Percentiles rank a stretch among this genome's conserved stretches.
phyloP scores from a whole-genome alignment of 1,140 invertebrate genomes.

The Drosophila eugracilis region DNA sequence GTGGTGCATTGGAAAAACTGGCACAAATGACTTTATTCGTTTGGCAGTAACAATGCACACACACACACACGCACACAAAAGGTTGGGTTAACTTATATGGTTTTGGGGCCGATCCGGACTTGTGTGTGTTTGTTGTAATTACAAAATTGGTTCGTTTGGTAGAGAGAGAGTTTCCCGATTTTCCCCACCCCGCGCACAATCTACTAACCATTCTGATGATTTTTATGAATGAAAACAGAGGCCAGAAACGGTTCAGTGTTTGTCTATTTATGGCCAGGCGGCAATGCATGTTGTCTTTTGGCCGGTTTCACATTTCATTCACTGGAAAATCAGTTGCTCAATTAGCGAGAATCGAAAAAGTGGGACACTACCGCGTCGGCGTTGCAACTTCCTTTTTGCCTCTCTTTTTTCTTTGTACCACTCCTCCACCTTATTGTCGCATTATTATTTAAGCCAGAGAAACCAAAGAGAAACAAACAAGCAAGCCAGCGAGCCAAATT shows the following conservation, averaged over 20 bases:
- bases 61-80: conserved; percentile 32
- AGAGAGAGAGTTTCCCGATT: conserved; percentile 36
- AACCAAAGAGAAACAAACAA: conserved; percentile 29
- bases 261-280: conserved; percentile 58
- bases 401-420: conserved; percentile 19
- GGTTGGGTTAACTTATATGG: conserved; percentile 56
- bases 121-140: conserved; percentile 63
- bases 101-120: conserved; percentile 52
- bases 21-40: conserved; percentile 75
- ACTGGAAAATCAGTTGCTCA: conserved; percentile 74
- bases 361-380: conserved; percentile 52
- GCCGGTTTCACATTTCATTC: conserved; percentile 78
- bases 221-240: conserved; percentile 78
- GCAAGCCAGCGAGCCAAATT: conserved; percentile 23
- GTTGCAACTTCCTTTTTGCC: conserved; percentile 55
- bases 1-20: conserved; percentile 60
- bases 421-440: conserved; percentile 32
- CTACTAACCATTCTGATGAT: conserved; percentile 30
- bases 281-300: conserved; percentile 39
- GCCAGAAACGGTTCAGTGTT: conserved; percentile 41
- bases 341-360: conserved; percentile 73
- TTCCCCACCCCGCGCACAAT: conserved; percentile 1
- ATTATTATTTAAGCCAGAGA: conserved; percentile 23
- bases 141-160: conserved; percentile 66
- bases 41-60: conserved; percentile 21